Evolutionary conservation across 2,113 vertebrate species (phyloP).

Genomic region (Ahaetulla prasina): DNA sequence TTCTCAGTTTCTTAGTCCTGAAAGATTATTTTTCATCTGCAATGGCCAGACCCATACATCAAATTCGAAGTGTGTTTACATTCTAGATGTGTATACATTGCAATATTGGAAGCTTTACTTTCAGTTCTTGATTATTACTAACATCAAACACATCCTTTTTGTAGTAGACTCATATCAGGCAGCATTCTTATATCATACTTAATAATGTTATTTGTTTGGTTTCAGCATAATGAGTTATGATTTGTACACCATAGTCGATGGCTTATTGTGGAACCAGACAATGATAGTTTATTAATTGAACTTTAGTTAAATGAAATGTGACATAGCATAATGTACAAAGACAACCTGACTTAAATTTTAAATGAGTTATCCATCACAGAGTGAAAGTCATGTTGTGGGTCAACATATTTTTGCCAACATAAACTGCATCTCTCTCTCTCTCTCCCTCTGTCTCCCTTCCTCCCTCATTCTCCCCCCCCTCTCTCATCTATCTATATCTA

Average conservation of each 20-base stretch:
- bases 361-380: neutral
- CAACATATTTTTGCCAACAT: neutral
- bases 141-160: neutral
- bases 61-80: neutral
- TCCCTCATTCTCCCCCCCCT: no score
- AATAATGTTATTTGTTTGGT: neutral
- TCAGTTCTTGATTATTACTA: neutral
- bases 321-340: neutral
- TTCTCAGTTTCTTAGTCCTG: neutral
- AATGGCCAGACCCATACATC: neutral
- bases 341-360: neutral
- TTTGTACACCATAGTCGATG: neutral
- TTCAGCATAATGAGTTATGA: neutral
- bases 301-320: neutral
- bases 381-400: neutral
- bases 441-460: accelerated
- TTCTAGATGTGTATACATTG: neutral
- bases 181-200: neutral
- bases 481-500: neutral
- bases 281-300: neutral
- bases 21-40: neutral
- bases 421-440: neutral
- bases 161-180: neutral
- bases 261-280: neutral
- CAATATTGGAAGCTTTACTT: neutral